A percentile compares a stretch with the other conserved stretches of the same genome.
phyloP scores from a whole-genome alignment of 2,113 vertebrate species.

The Psophia crepitans region DNA sequence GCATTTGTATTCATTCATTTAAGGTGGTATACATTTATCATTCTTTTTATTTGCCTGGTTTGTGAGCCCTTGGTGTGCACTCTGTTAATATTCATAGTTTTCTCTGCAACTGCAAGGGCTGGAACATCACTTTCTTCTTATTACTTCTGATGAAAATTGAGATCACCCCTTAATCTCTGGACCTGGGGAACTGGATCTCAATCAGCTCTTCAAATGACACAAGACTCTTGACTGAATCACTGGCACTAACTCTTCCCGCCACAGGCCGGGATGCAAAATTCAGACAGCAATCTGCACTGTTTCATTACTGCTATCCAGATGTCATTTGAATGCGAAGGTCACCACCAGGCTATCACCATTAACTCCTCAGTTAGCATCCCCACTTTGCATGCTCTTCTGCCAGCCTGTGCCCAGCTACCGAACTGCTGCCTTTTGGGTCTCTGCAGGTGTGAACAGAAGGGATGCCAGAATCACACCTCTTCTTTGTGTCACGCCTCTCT shows the following conservation, averaged over 20 bases:
- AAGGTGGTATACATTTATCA: background rate
- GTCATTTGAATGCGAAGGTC: background rate
- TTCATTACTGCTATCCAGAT: background rate
- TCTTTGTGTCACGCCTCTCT: background rate
- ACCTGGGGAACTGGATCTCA: background rate
- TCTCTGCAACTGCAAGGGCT: background rate
- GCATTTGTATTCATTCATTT: background rate
- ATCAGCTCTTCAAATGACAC: background rate
- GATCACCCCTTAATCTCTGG: background rate
- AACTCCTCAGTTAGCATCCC: background rate
- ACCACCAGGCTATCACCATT: background rate
- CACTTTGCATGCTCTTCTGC: background rate
- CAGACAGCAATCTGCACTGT: background rate
- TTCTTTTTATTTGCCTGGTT: background rate
- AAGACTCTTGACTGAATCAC: background rate
- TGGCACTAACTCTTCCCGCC: background rate
- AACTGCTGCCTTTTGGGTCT: background rate
- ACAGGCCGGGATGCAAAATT: background rate
- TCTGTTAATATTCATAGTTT: background rate
- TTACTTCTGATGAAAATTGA: background rate
- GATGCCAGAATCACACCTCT: background rate
- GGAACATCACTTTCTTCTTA: background rate
- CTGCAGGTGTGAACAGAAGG: background rate
- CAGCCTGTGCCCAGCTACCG: accelerated
- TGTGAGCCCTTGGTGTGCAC: background rate